These are phyloP conservation scores for Ectropis grisescens DNA, from an alignment of 1,140 invertebrate species.

Conservation along the genomic window DNA sequence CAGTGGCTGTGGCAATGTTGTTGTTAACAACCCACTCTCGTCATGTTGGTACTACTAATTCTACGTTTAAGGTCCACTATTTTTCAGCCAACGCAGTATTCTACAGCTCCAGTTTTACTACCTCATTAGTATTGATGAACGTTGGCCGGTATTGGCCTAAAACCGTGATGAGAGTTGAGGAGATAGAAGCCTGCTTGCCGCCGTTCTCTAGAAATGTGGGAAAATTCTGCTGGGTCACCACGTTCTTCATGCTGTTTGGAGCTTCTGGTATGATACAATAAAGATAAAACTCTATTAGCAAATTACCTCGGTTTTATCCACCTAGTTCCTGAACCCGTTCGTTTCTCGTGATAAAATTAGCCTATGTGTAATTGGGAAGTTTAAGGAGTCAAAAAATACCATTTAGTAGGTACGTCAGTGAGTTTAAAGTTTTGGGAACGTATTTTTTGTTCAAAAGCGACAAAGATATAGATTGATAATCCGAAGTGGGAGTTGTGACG, in stretches of 20 bases:
- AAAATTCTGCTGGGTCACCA: constrained; percentile 12
- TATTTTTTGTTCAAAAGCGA: too few relatives aligned
- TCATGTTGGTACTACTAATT: too few relatives aligned
- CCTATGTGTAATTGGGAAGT: not conserved
- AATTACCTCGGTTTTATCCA: not conserved
- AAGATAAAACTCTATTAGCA: not conserved
- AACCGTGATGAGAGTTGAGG: constrained; percentile 13
- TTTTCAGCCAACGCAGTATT: too few relatives aligned
- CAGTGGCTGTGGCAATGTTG: too few relatives aligned
- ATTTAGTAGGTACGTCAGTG: too few relatives aligned
- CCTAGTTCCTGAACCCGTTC: not conserved
- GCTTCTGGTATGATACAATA: constrained; percentile 12
- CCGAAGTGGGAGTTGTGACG: too few relatives aligned
- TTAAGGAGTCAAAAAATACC: too few relatives aligned
- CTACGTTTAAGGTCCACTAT: too few relatives aligned
- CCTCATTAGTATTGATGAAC: constrained; percentile 12
- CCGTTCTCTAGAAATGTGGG: constrained; percentile 12
- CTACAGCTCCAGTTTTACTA: too few relatives aligned
- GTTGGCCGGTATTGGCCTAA: constrained; percentile 17
- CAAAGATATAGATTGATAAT: too few relatives aligned
- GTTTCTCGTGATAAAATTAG: not conserved
- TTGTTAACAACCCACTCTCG: too few relatives aligned
- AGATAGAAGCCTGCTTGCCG: constrained; percentile 18
- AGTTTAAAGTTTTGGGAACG: too few relatives aligned
- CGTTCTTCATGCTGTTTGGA: constrained; percentile 10